Evolutionary conservation across 2,113 vertebrate genomes (phyloP), one percentile per base, ranked within the genome.

Genomic region (Dendrocopos noguchii): DNA sequence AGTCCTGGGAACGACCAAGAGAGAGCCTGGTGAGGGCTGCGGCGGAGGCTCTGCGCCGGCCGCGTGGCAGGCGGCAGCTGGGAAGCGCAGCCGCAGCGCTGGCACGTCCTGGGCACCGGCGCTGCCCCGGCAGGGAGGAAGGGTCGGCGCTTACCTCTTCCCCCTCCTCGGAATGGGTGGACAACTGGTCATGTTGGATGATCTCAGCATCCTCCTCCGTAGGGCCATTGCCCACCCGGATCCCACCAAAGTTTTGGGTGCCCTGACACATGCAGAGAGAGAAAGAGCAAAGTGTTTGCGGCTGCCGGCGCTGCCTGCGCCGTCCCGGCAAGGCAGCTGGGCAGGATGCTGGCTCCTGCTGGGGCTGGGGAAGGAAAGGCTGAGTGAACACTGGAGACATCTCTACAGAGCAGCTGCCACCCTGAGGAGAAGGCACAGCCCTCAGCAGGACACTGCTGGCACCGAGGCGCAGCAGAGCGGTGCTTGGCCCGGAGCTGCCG

Each of bases 181-280:
- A 98, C 34, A 99, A 98, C 97, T 99, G 99, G 97, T 99, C 99
- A 70, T 99, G 99, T 93, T 99, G 98, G 94, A 99, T 99, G 96
- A 99, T 99, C 97, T 98, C 99, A 53, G 99, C 99, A 97, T 99
- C 98, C 84, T 99, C 99, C 90, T 99, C 99, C 1, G 99, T 99
- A n/a, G 99, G 99, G 64, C 99, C 99, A 33, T 99, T 99, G 93
- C 99, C 99, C 96, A 99, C 99, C 87, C 98, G 98, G 97, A 99
- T 99, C 84, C 99, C 99, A 89, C 99, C 99, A 79, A 99, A 99
- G 98, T 98, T 99, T 95, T 98, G 98, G 15, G 98, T 99, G 83
- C 99, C 99, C 99, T 99, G 97, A 96, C 90, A 79, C 88, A 74
- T n/a, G 80, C 82, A 93, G 95, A 95, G 66, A 96, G 87, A 98